Evolutionary conservation across 2,888 invertebrate species (phyloP).

Genomic region (Dilophus febrilis): DNA sequence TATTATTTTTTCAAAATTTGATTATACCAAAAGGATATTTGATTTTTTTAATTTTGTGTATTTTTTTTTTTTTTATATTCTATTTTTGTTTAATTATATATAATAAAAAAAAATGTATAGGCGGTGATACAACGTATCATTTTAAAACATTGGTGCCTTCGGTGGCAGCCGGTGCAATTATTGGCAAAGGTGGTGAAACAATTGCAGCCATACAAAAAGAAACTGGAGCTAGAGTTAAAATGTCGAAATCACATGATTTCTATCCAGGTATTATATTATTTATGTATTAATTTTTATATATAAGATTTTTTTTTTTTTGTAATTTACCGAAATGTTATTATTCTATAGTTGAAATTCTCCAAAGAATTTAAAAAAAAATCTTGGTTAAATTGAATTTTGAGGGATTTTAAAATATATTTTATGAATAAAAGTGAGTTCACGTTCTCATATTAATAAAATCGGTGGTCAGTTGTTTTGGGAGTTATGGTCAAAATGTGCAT

Average conservation of each 20-base stretch:
- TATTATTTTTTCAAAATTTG: background rate
- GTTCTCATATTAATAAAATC: too few species aligned
- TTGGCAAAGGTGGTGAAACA: constrained; percentile 98
- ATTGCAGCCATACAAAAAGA: constrained; percentile 97
- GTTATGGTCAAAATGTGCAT: too few species aligned
- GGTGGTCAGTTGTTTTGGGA: too few species aligned
- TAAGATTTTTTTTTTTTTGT: too few species aligned
- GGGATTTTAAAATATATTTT: too few species aligned
- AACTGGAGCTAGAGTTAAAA: constrained; percentile 92
- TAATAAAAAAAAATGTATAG: constrained; percentile 23
- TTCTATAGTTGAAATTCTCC: too few species aligned
- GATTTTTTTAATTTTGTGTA: background rate
- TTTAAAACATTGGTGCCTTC: constrained; percentile 95
- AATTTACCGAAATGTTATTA: too few species aligned
- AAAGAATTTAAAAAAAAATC: too few species aligned
- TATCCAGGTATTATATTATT: constrained; percentile 99
- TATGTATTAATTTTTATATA: too few species aligned
- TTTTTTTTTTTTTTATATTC: background rate
- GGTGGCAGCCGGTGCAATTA: constrained; percentile 95
- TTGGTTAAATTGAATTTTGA: too few species aligned
- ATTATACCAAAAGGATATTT: background rate
- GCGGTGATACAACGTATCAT: constrained; percentile 79
- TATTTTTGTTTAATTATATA: too few species aligned
- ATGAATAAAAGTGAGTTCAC: too few species aligned
- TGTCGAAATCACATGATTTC: constrained; percentile 98